These are phyloP conservation scores for Ophion obscuratus DNA, from an alignment of 2,888 invertebrate species.

Conservation along the genomic window DNA sequence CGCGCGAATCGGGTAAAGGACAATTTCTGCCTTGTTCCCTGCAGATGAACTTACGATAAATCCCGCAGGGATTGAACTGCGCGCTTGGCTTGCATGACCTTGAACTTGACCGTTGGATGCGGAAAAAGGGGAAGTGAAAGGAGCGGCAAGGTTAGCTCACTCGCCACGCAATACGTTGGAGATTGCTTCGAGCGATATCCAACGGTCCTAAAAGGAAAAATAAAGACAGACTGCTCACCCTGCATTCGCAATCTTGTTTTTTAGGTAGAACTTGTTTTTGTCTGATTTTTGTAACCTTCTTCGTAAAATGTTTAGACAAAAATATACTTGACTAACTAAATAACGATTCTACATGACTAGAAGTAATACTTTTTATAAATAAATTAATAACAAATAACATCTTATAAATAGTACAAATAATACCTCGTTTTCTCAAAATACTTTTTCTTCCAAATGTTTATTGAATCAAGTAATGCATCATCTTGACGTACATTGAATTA, in stretches of 20 bases:
- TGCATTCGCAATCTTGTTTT: slow-evolving; percentile 31
- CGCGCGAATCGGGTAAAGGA: neutral
- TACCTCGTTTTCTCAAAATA: too few species aligned
- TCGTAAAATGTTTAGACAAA: neutral
- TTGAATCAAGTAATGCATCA: too few species aligned
- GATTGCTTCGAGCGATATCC: slow-evolving; percentile 37
- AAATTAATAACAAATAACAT: neutral
- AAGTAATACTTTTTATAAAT: neutral
- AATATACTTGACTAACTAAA: neutral
- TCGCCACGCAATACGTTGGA: slow-evolving; percentile 40
- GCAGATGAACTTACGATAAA: neutral
- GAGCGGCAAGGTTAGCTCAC: slow-evolving; percentile 39
- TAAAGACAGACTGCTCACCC: neutral
- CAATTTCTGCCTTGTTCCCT: neutral
- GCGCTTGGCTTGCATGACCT: slow-evolving; percentile 50
- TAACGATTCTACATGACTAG: neutral
- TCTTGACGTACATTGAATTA: too few species aligned
- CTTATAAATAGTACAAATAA: neutral
- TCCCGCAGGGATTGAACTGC: slow-evolving; percentile 37
- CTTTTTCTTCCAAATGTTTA: too few species aligned
- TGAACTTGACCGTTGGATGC: slow-evolving; percentile 56
- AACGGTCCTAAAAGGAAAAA: slow-evolving; percentile 37
- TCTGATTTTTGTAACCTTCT: slow-evolving; percentile 3
- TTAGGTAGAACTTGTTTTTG: slow-evolving; percentile 10
- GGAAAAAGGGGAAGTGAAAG: slow-evolving; percentile 44